Percentiles rank a stretch among this genome's conserved stretches.
Evolutionary conservation across 2,888 invertebrate genomes (phyloP).

Genomic region (Scaptomyza parva): DNA sequence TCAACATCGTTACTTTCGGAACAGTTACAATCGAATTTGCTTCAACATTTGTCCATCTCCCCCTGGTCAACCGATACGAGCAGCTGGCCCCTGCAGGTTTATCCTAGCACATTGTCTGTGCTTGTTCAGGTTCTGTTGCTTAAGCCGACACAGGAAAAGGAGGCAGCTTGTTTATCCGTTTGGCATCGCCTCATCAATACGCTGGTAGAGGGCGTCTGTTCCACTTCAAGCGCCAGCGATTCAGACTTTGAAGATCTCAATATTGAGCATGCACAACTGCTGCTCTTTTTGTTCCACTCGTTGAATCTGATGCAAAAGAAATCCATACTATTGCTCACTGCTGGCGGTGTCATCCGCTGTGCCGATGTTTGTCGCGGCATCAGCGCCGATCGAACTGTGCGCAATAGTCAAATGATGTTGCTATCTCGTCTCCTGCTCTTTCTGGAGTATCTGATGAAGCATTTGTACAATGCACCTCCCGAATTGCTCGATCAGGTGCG

Average conservation of each 20-base stretch:
- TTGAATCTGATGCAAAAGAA: constrained; percentile 98
- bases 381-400: constrained; percentile 81
- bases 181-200: constrained; percentile 96
- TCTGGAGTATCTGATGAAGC: constrained; percentile 97
- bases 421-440: constrained; percentile 93
- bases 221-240: constrained; percentile 77
- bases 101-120: constrained; percentile 91
- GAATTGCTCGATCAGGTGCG: constrained; percentile 94
- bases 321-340: constrained; percentile 93
- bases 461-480: constrained; percentile 96
- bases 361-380: constrained; percentile 87
- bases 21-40: constrained; percentile 89
- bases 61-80: constrained; percentile 89
- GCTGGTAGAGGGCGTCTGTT: constrained; percentile 92
- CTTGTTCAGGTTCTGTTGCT: constrained; percentile 94
- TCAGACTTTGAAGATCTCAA: constrained; percentile 90
- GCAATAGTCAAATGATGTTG: constrained; percentile 90
- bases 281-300: constrained; percentile 97
- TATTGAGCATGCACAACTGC: constrained; percentile 96
- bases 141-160: constrained; percentile 93
- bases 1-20: constrained; percentile 89
- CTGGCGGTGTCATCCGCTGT: constrained; percentile 90
- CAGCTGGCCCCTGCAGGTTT: constrained; percentile 92
- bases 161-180: constrained; percentile 94
- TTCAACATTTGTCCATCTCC: constrained; percentile 91